These are phyloP conservation scores for Brenthis daphne DNA, from an alignment of 2,888 invertebrate species.

Conservation along the genomic window DNA sequence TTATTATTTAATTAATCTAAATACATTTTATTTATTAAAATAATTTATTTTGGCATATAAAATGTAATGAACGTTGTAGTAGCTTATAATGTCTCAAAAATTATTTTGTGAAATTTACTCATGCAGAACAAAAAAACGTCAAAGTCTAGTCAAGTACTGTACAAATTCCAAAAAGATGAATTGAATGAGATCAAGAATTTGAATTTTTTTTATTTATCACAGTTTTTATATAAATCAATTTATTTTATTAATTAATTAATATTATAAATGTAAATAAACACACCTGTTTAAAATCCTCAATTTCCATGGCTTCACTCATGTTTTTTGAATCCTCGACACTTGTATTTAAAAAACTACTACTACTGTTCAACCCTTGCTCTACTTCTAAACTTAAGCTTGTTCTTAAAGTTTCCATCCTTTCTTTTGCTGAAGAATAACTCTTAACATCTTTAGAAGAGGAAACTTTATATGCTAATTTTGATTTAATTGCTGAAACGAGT, in stretches of 20 bases:
- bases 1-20: too few relatives aligned
- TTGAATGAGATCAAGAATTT: too few relatives aligned
- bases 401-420: slow-evolving; percentile 58
- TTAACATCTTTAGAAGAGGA: slow-evolving; percentile 51
- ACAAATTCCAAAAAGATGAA: too few relatives aligned
- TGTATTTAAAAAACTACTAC: slow-evolving; percentile 35
- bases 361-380: slow-evolving; percentile 26
- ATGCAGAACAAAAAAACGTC: too few relatives aligned
- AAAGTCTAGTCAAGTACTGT: too few relatives aligned
- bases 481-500: slow-evolving; percentile 72
- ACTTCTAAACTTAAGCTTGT: slow-evolving; percentile 54
- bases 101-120: too few relatives aligned
- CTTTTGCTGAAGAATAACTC: slow-evolving; percentile 55
- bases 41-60: too few relatives aligned
- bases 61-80: neutral
- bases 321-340: slow-evolving; percentile 34
- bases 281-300: slow-evolving; percentile 64
- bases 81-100: too few relatives aligned
- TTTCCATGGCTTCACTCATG: slow-evolving; percentile 63
- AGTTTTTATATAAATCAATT: too few relatives aligned
- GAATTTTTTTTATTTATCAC: too few relatives aligned
- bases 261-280: slow-evolving; percentile 22
- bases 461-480: slow-evolving; percentile 63
- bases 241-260: too few relatives aligned
- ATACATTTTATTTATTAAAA: too few relatives aligned